Evolutionary conservation across 2,113 vertebrate species (phyloP), one percentile per base, ranked within the genome.

Genomic region (Phycodurus eques): DNA sequence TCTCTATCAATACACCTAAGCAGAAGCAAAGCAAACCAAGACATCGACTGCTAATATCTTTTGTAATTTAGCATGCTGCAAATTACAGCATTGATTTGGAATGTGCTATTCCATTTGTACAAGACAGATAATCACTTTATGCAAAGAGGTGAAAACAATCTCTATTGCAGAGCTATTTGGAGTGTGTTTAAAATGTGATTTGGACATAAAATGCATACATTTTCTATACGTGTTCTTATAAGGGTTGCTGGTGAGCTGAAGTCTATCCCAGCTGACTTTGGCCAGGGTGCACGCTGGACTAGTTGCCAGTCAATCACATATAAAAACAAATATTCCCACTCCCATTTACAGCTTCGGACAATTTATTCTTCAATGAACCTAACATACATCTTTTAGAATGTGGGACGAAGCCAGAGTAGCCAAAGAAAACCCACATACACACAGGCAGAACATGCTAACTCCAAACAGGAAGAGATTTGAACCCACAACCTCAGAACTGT

Each of bases 1-100:
- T 54, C 66, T 72, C 77, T 75, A 78, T 83, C 86, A 82, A 87
- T 81, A 83, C 82, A 85, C n/a, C 78, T 57, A 75, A 46, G 64
- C 79, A 79, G 76, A 74, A 31, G 71, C 56, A 64, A 68, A 77
- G 77, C 76, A 76, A 84, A 88, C 86, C 79, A 86, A 83, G 69
- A 66, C 73, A 44, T 81, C 78, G 70, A 71, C 49, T 13, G 73
- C 71, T 66, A 77, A 84, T 88, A 76, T 80, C 72, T 70, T 73
- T 11, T 66, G 33, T 19, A 67, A 79, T 74, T 72, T 76, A 76
- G 42, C 68, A 59, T 68, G 68, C 66, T 63, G 70, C 81, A 83
- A 85, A 86, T 86, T 81, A 63, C 47, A 70, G 15, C 72, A 57
- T 53, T 76, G 76, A 80, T 84, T 80, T 82, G 72, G 67, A 60